Base-by-base conservation (phyloP, 2,113 vertebrate species). In the Triplophysa tibetana region DNA sequence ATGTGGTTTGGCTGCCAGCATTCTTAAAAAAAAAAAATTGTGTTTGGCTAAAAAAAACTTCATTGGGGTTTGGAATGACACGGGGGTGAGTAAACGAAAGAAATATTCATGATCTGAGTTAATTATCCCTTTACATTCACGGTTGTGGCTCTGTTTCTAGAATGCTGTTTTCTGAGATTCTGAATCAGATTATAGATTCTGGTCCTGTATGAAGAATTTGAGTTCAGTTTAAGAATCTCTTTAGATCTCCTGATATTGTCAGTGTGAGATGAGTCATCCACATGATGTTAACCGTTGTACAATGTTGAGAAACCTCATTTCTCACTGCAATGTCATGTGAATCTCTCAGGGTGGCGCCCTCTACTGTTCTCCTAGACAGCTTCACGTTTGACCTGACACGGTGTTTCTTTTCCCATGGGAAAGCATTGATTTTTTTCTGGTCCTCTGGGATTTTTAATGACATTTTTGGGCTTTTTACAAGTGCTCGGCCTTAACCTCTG, bases 371-470 rank as follows among this genome's bases (percentile, higher is more conserved):
- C 38, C 12, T 74, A 8, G 16, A 43, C 23, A n/a, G 8, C 70
- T 16, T 52, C 17, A 38, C 3, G n/a, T 60, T 60, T 68, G 52
- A 33, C 24, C 54, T 21, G 54, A 16, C 56, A 29, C 52, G 58
- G 29, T 2, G 58, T 33, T 61, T 63, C 8, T 56, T 56, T 65
- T 80, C 78, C 61, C 61, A 8, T 80, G 61, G 63, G 78, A 79
- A 79, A 52, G 21, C 14, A 9, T 26, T 2, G 8, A 43, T 70
- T 70, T 70, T 54, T n/a, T 38, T 52, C 19, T 38, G 43, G 43
- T 45, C 43, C 43, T 69, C 4, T 8, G 26, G 29, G 43, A 41
- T 24, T 48, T 16, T 14, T 58, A 13, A 75, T 48, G 0, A 19
- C 9, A 26, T 75, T 61, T 61, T 75, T 62, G 3, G 10, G 16